phyloP scores from a whole-genome alignment of 2,797 vertebrate species.

The Ptychadena robeensis region DNA sequence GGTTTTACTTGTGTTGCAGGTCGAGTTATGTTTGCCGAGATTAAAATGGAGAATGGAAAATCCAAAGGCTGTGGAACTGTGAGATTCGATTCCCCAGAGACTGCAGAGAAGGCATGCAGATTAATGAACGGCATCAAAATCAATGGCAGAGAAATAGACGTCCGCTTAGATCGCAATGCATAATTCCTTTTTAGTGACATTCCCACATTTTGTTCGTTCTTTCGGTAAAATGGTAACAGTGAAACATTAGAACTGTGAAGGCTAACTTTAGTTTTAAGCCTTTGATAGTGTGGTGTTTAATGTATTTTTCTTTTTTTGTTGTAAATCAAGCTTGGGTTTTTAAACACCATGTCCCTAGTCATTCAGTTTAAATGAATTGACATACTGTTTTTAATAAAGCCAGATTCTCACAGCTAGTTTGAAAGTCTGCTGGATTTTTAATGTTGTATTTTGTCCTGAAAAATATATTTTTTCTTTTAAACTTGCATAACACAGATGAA shows the following conservation, averaged over 20 bases:
- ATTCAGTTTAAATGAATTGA: slow-evolving; percentile 91
- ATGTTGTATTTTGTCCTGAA: slow-evolving; percentile 42
- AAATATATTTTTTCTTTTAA: slow-evolving; percentile 22
- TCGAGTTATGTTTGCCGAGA: slow-evolving; percentile 97
- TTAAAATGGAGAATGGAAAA: slow-evolving; percentile 98
- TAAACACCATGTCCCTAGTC: slow-evolving; percentile 88
- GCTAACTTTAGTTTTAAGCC: slow-evolving; percentile 80
- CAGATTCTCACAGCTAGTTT: slow-evolving; percentile 77
- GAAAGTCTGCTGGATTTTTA: slow-evolving; percentile 71
- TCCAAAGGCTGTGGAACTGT: slow-evolving; percentile 98
- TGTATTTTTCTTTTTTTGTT: slow-evolving; percentile 79
- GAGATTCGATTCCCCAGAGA: slow-evolving; percentile 92
- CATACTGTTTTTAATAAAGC: slow-evolving; percentile 84
- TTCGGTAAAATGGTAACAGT: slow-evolving; percentile 87
- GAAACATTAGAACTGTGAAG: slow-evolving; percentile 77
- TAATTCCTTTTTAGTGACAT: slow-evolving; percentile 79
- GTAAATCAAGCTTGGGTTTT: slow-evolving; percentile 82
- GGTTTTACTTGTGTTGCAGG: slow-evolving; percentile 74
- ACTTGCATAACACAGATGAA: slow-evolving; percentile 13
- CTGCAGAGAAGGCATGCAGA: slow-evolving; percentile 93
- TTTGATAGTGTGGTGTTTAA: slow-evolving; percentile 83
- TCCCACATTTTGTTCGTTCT: slow-evolving; percentile 84
- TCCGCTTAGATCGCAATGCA: slow-evolving; percentile 93
- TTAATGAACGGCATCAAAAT: slow-evolving; percentile 99
- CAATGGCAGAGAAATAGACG: slow-evolving; percentile 96